Evolutionary conservation across 2,888 invertebrate species (phyloP).

Genomic region (Drosophila dives): DNA sequence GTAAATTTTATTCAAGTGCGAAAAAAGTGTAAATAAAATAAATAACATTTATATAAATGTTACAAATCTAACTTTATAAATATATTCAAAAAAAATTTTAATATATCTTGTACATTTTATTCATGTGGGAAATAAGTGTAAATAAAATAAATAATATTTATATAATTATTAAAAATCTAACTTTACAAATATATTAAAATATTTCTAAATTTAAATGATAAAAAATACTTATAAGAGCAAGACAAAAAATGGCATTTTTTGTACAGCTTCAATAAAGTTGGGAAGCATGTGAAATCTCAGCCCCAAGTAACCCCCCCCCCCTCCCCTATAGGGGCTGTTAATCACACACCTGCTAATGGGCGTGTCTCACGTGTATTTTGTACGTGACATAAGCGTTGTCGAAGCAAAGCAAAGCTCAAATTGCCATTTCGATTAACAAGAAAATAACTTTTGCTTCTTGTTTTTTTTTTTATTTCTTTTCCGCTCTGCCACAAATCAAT

Average conservation of each 20-base stretch:
- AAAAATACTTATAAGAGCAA: too few species aligned
- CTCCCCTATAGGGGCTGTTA: conserved; percentile 5
- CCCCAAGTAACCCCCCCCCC: neutral
- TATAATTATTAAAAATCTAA: too few species aligned
- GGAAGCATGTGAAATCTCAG: neutral
- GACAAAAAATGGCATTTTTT: neutral
- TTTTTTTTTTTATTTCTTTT: conserved; percentile 25
- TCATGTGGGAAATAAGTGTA: neutral
- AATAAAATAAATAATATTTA: neutral
- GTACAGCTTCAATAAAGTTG: conserved; percentile 22
- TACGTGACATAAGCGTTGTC: conserved; percentile 62
- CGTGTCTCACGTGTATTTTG: conserved; percentile 38
- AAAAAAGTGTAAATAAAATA: neutral
- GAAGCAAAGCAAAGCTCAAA: conserved; percentile 56
- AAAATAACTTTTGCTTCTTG: conserved; percentile 57
- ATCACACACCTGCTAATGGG: conserved; percentile 30
- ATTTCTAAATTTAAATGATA: too few species aligned
- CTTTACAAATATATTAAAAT: too few species aligned
- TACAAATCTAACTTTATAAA: too few species aligned
- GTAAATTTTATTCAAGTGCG: neutral
- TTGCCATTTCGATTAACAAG: conserved; percentile 74
- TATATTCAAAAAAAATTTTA: too few species aligned
- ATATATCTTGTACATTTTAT: too few species aligned
- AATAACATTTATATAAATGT: neutral
- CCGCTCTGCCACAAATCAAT: conserved; percentile 67